Evolutionary conservation across 2,888 invertebrate genomes (phyloP).

Genomic region (Phorcus lineatus): DNA sequence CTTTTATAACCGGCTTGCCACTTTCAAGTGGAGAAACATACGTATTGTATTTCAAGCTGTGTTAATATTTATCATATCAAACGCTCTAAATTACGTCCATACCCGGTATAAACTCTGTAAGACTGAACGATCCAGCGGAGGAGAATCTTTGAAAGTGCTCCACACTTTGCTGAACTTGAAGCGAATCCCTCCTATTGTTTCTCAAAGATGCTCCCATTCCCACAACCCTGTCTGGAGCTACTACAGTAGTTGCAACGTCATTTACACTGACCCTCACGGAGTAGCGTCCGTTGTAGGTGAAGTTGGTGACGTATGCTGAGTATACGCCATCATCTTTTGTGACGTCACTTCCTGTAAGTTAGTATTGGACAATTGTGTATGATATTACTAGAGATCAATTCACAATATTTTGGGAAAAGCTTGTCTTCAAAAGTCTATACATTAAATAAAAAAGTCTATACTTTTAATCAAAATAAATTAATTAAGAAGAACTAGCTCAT

Average conservation of each 20-base stretch:
- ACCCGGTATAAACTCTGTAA: constrained; percentile 65
- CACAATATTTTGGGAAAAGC: too few species aligned
- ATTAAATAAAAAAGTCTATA: too few species aligned
- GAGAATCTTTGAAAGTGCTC: constrained; percentile 76
- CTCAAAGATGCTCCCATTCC: constrained; percentile 1
- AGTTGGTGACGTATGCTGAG: constrained; percentile 79
- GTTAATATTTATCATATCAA: too few species aligned
- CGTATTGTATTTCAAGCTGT: too few species aligned
- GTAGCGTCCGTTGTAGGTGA: constrained; percentile 66
- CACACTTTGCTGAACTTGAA: not conserved
- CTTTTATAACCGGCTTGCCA: too few species aligned
- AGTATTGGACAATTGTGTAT: too few species aligned
- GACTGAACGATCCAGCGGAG: constrained; percentile 76
- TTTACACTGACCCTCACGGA: constrained; percentile 63
- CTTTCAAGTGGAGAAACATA: too few species aligned
- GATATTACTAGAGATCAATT: too few species aligned
- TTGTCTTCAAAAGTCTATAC: too few species aligned
- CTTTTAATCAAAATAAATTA: too few species aligned
- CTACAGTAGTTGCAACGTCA: constrained; percentile 37
- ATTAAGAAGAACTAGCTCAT: too few species aligned
- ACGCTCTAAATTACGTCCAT: too few species aligned
- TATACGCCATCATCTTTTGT: constrained; percentile 82
- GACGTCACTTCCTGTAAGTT: constrained; percentile 79
- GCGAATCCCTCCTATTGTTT: not conserved
- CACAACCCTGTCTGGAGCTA: constrained; percentile 12